phyloP scores from a whole-genome alignment of 2,113 vertebrate species.

The Microcebus griseorufus region DNA sequence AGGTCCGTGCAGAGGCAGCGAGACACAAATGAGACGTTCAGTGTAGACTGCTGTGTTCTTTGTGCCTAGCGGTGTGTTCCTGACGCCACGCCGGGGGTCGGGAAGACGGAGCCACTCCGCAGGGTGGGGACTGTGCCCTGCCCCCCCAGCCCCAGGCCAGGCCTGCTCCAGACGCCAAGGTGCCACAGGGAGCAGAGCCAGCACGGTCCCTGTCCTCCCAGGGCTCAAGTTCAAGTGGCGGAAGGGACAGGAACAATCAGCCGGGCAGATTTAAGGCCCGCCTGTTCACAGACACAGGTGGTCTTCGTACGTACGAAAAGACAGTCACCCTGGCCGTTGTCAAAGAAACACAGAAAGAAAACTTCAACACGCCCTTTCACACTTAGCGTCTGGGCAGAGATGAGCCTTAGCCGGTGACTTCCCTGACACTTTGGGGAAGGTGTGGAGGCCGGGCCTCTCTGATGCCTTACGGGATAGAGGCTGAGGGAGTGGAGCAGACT shows the following conservation, averaged over 20 bases:
- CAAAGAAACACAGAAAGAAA: background rate
- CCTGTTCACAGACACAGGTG: background rate
- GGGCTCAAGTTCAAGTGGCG: background rate
- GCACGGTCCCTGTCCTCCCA: accelerated
- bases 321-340: too few species aligned
- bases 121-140: accelerated
- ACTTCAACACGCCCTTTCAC: background rate
- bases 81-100: accelerated
- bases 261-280: background rate
- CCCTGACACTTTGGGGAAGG: background rate
- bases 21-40: background rate
- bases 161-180: accelerated
- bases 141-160: background rate
- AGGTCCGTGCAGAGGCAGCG: background rate
- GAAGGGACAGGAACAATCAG: background rate
- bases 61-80: accelerated
- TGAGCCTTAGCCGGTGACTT: accelerated
- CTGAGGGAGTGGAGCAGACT: background rate
- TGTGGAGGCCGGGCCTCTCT: background rate
- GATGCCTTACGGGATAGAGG: accelerated
- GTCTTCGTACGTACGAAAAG: background rate
- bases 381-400: background rate
- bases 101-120: accelerated
- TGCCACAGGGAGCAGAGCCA: background rate
- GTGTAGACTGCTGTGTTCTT: accelerated